Base-by-base conservation (phyloP, 1,140 invertebrate genomes). In the Bombus confusus region DNA sequence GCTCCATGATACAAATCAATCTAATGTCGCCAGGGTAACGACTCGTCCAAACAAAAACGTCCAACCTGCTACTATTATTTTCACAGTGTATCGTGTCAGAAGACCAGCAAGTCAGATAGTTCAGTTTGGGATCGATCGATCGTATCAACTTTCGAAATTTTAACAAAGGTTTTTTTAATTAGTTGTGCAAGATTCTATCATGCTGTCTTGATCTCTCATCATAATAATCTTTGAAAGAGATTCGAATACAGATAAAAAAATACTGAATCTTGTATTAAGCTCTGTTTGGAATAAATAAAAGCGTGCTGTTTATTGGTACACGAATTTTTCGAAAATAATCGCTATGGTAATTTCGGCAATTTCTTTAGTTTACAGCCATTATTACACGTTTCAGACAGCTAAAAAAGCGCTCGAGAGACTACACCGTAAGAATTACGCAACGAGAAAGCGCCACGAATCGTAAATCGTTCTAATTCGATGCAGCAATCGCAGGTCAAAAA, bases 11-110 rank as follows among this genome's bases (percentile, higher is more conserved):
- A 88, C 88, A 85, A 94, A 95, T 94, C 94, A 93, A 94, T 94
- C 92, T 89, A 88, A 92, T 91, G 94, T 94, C 93, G 88, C 91
- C 93, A 90, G 83, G 93, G 94, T 86, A 93, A 94, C 94, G 80
- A 83, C 73, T 85, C 52, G 88, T 71, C 93, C 93, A 95, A 95
- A 95, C 94, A 95, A 84, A 77, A 64, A 87, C 69, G 64, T 68
- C 66, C 84, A 87, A 81, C 79, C 59, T 41, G 64, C 66, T 75
- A 62, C 69, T 31, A 72, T 83, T 71, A 82, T 80, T 83, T 80
- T 59, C 76, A 43, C 79, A 57, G 87, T 73, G 66, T 66, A 72
- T 57, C 76, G 74, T 47, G 72, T 57, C 57, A 75, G 43, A 66
- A 73, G 47, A 75, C 47, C 22, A 64, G 22, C 66, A 31, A 62